Evolutionary conservation across 2,888 invertebrate species (phyloP), one percentile per base, ranked within the genome.

Genomic region (Chrysolina americana): DNA sequence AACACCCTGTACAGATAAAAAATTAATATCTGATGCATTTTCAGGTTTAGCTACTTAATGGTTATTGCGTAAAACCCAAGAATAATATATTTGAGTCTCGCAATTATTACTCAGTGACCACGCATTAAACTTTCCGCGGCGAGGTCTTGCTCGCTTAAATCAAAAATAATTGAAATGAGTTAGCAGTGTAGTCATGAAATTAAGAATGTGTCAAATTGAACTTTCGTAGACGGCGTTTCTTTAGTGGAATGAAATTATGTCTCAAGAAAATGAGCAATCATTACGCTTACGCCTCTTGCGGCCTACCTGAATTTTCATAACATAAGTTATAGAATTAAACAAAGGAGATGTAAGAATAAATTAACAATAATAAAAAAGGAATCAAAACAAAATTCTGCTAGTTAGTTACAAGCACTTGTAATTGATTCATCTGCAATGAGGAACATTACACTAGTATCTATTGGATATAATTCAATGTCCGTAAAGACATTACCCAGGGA

Each of bases 111-210:
- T 59, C 59, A 28, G 28, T 59, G 59, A 59, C 59, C 59, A 59
- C 10, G 59, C 28, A 59, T 59, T 53, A 53, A 53, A 28, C n/a
- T 59, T n/a, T 59, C 59, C 17, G 28, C 11, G 17, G 59, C 15
- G 59, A 28, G 59, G n/a, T 15, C 59, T 23, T 56, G 56, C 23
- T 59, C 59, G 59, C 56, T n/a, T 59, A 28, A 59, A 59, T 59
- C 59, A 59, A 59, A 59, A 59, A 59, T 59, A 59, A 59, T 59
- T 59, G 59, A 59, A 59, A 59, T 59, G 59, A 59, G 59, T 59
- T 59, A 59, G n/a, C 28, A 28, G 59, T 59, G 59, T 28, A 28
- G 28, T 59, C 59, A 59, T 59, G 59, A n/a, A 59, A 59, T 59
- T 59, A 59, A 59, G 59, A 59, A 59, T 59, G 59, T 59, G 59